phyloP scores from a whole-genome alignment of 2,888 invertebrate species.

The Pheosia gnoma region DNA sequence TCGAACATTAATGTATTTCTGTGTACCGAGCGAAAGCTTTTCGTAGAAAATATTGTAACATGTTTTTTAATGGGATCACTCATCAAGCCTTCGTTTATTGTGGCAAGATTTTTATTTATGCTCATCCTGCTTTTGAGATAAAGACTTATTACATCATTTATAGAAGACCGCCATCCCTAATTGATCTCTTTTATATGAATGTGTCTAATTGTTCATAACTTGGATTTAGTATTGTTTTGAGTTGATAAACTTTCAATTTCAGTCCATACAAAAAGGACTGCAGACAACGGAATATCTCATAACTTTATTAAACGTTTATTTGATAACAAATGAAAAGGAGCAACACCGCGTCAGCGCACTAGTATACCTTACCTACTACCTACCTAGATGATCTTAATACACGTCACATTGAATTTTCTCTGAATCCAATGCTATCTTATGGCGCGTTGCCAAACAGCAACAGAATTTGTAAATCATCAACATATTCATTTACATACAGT shows the following conservation, averaged over 20 bases:
- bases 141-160: too few relatives aligned
- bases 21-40: neutral
- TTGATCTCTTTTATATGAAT: too few relatives aligned
- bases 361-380: neutral
- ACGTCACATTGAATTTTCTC: slow-evolving; percentile 1
- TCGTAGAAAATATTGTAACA: neutral
- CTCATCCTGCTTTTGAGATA: too few relatives aligned
- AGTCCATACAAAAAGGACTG: too few relatives aligned
- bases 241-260: too few relatives aligned
- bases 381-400: neutral
- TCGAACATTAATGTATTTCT: neutral
- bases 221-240: too few relatives aligned
- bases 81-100: neutral
- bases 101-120: too few relatives aligned
- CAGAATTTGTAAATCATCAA: slow-evolving; percentile 13
- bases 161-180: too few relatives aligned
- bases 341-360: neutral
- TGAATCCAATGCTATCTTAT: slow-evolving; percentile 13
- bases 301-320: neutral
- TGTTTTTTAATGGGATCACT: neutral
- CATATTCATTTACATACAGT: slow-evolving; percentile 10
- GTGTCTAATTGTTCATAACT: too few relatives aligned
- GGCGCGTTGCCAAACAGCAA: slow-evolving; percentile 24
- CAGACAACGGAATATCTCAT: too few relatives aligned
- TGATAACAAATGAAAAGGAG: neutral